A percentile compares a stretch with the other conserved stretches of the same genome.
phyloP scores from a whole-genome alignment of 2,888 invertebrate genomes.

The Polyploca ridens region DNA sequence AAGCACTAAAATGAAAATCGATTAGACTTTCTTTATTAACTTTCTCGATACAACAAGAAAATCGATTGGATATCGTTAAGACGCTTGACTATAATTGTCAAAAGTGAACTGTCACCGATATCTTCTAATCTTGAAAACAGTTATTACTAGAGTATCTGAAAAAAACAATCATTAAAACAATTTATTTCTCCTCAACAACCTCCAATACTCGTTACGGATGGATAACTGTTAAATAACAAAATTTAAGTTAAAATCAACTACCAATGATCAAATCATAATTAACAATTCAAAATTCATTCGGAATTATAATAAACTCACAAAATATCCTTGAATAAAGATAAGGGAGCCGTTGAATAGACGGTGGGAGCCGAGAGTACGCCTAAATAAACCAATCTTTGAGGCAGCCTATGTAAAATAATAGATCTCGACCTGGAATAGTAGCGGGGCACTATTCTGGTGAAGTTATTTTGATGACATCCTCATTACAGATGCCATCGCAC shows the following conservation, averaged over 20 bases:
- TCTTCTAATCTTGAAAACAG: too few relatives aligned
- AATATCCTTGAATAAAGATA: constrained; percentile 50
- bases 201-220: neutral
- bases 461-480: too few relatives aligned
- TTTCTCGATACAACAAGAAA: too few relatives aligned
- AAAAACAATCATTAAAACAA: neutral
- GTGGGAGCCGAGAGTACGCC: constrained; percentile 26
- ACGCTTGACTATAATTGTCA: too few relatives aligned
- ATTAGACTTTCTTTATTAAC: too few relatives aligned
- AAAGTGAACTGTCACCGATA: too few relatives aligned
- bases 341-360: constrained; percentile 41
- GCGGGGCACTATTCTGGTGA: constrained; percentile 31
- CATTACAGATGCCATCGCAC: too few relatives aligned
- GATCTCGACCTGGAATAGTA: constrained; percentile 33
- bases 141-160: too few relatives aligned
- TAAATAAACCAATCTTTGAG: constrained; percentile 44
- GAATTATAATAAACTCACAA: constrained; percentile 42
- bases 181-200: neutral
- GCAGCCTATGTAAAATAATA: constrained; percentile 41
- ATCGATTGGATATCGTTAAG: too few relatives aligned
- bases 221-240: neutral
- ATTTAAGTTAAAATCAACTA: neutral
- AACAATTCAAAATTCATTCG: constrained; percentile 49
- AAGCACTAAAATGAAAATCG: too few relatives aligned
- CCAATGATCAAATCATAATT: constrained; percentile 48